Percentiles rank a stretch among this genome's conserved stretches.
phyloP scores from a whole-genome alignment of 64 coral and sea anemone species.

The Actinia tenebrosa region DNA sequence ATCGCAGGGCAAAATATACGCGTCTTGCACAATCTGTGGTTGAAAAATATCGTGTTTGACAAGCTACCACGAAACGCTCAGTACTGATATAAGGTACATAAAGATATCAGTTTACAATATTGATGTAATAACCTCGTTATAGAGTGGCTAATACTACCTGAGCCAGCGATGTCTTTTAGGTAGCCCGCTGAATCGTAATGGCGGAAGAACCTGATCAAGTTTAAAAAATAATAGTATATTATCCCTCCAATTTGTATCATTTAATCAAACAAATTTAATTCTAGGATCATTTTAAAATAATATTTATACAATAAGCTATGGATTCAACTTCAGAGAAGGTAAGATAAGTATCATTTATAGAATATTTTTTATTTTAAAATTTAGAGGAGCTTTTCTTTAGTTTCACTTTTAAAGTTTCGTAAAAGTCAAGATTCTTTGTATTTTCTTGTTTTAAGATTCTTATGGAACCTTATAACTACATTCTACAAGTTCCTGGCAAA shows the following conservation, averaged over 20 bases:
- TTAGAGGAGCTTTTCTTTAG: background rate
- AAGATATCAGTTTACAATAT: background rate
- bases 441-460: constrained; percentile 51
- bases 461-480: constrained; percentile 69
- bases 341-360: background rate
- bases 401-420: background rate
- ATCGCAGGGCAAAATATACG: background rate
- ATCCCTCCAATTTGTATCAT: background rate
- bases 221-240: background rate
- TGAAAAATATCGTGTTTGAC: background rate
- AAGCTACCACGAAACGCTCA: background rate
- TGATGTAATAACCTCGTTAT: background rate
- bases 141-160: background rate
- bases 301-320: background rate
- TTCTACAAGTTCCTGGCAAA: constrained; percentile 86
- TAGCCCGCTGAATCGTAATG: background rate
- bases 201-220: background rate
- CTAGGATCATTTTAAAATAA: background rate
- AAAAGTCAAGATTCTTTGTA: background rate
- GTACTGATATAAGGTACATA: background rate
- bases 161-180: background rate
- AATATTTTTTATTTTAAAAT: background rate
- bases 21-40: background rate
- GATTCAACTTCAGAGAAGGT: constrained; percentile 7
- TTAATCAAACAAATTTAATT: background rate